These are phyloP conservation scores for Caloenas nicobarica DNA, from an alignment of 2,113 vertebrate genomes.

Conservation along the genomic window DNA sequence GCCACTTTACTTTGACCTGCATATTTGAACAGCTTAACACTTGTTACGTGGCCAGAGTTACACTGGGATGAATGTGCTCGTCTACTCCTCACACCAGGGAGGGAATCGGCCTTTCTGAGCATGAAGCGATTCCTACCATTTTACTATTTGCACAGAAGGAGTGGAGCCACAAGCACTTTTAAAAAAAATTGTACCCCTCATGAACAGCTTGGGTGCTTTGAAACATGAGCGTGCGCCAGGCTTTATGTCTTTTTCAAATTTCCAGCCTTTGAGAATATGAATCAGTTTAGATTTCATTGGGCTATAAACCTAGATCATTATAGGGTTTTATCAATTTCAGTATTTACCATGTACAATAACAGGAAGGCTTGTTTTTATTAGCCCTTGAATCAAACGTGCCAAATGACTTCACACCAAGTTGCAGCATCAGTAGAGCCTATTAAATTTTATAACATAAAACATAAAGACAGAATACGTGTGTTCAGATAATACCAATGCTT, in stretches of 20 bases:
- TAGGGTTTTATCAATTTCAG: not conserved
- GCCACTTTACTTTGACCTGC: not conserved
- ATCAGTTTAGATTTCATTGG: not conserved
- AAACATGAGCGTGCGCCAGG: not conserved
- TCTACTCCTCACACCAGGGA: not conserved
- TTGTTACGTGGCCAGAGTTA: not conserved
- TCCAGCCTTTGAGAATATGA: not conserved
- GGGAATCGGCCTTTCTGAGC: not conserved
- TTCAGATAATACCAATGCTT: not conserved
- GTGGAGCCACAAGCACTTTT: not conserved
- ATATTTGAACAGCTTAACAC: not conserved
- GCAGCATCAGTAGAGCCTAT: not conserved
- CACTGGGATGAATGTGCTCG: fast-evolving
- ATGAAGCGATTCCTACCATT: fast-evolving
- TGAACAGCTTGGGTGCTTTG: not conserved
- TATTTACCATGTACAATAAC: not conserved
- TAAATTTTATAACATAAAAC: constrained; percentile 36
- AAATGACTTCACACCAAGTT: not conserved
- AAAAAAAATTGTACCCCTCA: not conserved
- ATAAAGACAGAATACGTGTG: not conserved
- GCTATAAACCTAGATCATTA: not conserved
- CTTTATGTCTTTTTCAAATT: not conserved
- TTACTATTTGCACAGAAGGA: not conserved
- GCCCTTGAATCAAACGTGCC: not conserved
- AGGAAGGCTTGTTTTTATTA: constrained; percentile 24